These are phyloP conservation scores for Phaonia tiefii DNA, from an alignment of 2,888 invertebrate species.

Conservation along the genomic window DNA sequence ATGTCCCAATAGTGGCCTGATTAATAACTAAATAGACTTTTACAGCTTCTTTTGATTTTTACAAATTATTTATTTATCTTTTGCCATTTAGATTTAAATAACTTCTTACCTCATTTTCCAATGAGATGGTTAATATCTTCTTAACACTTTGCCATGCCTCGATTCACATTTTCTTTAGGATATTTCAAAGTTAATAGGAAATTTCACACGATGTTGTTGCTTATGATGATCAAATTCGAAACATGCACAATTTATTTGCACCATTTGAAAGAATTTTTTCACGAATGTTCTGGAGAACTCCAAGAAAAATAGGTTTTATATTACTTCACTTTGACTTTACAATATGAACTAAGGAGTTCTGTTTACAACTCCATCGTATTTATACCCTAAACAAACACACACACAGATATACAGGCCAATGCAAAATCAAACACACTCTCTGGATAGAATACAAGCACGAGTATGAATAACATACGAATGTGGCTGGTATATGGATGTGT, in stretches of 20 bases:
- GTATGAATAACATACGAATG: no score
- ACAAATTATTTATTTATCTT: no score
- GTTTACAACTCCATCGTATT: slow-evolving; percentile 58
- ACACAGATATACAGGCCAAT: not conserved
- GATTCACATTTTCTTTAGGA: not conserved
- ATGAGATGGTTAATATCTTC: not conserved
- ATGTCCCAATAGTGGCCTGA: no score
- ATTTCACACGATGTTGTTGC: no score
- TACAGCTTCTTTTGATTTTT: no score
- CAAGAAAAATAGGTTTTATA: not conserved
- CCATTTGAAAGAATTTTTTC: slow-evolving; percentile 26
- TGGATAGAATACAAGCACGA: no score
- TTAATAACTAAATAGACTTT: no score
- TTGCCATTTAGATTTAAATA: no score
- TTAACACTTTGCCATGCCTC: not conserved
- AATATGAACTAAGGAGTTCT: slow-evolving; percentile 62
- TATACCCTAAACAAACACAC: slow-evolving; percentile 41
- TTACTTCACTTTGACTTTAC: slow-evolving; percentile 51
- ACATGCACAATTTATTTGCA: slow-evolving; percentile 16
- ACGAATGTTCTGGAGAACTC: not conserved
- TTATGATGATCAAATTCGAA: slow-evolving; percentile 1
- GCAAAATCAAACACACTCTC: no score
- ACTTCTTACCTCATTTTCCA: slow-evolving; percentile 1
- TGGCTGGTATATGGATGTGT: no score
- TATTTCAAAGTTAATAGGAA: slow-evolving; percentile 16